Conservation (phyloP, 2,888 invertebrate species). For the Laothoe populi region DNA sequence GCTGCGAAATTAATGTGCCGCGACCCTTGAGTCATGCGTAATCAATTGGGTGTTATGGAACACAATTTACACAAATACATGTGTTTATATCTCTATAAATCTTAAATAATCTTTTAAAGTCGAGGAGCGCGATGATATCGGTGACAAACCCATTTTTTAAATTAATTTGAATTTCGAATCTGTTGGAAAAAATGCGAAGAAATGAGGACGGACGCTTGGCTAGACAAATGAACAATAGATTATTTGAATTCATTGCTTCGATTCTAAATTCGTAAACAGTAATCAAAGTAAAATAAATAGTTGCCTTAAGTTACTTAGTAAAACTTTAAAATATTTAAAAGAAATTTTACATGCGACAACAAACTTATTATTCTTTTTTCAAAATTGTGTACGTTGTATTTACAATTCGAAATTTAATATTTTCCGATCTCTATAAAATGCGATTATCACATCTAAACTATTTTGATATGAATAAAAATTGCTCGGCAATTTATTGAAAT, state of each 20-base stretch:
- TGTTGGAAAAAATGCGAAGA: not conserved
- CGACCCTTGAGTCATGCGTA: slow-evolving; percentile 65
- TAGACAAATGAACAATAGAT: not conserved
- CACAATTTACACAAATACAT: slow-evolving; percentile 76
- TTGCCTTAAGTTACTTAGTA: too few relatives aligned
- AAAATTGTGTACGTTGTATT: not conserved
- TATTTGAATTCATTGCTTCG: too few relatives aligned
- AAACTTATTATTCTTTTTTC: too few relatives aligned
- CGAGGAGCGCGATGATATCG: not conserved
- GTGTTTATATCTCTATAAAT: slow-evolving; percentile 38
- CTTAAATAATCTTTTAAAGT: slow-evolving; percentile 2
- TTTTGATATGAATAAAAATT: not conserved
- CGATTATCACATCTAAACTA: not conserved
- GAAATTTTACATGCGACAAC: not conserved
- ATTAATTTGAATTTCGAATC: not conserved
- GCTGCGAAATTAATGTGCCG: slow-evolving; percentile 59
- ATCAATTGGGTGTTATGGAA: slow-evolving; percentile 81
- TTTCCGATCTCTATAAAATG: not conserved
- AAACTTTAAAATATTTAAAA: too few relatives aligned
- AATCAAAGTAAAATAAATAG: too few relatives aligned
- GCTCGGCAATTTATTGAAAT: not conserved
- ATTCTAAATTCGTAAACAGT: too few relatives aligned
- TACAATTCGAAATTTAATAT: not conserved
- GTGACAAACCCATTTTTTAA: not conserved
- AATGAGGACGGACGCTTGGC: not conserved